Base-by-base conservation (phyloP, 2,113 vertebrate genomes). In the Haemorhous mexicanus region DNA sequence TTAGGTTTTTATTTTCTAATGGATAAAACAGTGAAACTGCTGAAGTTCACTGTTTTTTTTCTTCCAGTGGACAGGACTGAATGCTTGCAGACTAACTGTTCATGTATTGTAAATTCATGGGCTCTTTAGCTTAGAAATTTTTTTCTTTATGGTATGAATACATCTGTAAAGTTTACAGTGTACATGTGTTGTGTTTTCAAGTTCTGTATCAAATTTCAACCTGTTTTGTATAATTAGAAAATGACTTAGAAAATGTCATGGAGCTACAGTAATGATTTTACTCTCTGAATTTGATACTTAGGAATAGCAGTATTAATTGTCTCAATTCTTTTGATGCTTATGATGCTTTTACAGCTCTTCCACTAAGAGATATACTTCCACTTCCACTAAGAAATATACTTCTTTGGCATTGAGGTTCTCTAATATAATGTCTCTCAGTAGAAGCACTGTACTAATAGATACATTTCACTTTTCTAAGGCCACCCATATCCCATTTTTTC, bases 61-160 rank as follows among this genome's bases (percentile, higher is more conserved):
- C 63, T 53, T 55, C 3, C 3, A 30, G 0, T 0, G 1, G 13
- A 49, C 46, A 55, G 49, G 17, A 14, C 28, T 66, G 28, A 46
- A 18, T 64, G 13, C 59, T 83, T 77, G 6, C 7, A 61, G 58
- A 16, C 22, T 32, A 66, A 35, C 11, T 87, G 23, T 70, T 84
- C 3, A 10, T 16, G 4, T 55, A 1, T 52, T 7, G 6, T 72
- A 63, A 93, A 56, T 13, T 72, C 12, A 7, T 47, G 7, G 8
- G 9, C 10, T 61, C 11, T 63, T 63, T 28, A 43, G 43, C 24
- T 27, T 81, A 67, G 21, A 62, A 84, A 78, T 49, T 52, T 59
- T 3, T 86, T 74, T 64, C 13, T 16, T 49, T 44, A 39, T n/a
- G 13, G 37, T 33, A 35, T 2, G 27, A 81, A 75, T 44, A 9